phyloP scores from a whole-genome alignment of 1,140 invertebrate genomes.

The Drosophila micromelanica region DNA sequence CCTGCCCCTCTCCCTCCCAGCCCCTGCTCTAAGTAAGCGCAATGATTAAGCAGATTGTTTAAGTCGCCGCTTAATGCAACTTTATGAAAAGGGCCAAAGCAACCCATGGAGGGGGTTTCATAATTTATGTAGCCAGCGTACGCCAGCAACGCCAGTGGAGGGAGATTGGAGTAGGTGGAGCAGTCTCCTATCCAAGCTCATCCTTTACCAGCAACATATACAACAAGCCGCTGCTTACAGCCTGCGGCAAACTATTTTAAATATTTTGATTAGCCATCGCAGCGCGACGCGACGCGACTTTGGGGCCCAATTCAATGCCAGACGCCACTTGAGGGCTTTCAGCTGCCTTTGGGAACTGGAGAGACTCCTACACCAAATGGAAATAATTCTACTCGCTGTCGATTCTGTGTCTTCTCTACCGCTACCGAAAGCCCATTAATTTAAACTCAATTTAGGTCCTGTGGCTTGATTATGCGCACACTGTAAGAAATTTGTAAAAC shows the following conservation, averaged over 20 bases:
- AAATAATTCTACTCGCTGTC: slow-evolving; percentile 8
- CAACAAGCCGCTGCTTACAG: slow-evolving; percentile 26
- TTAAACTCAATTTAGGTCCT: slow-evolving; percentile 46
- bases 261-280: slow-evolving; percentile 75
- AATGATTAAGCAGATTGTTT: slow-evolving; percentile 74
- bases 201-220: slow-evolving; percentile 61
- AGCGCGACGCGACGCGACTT: neutral
- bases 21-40: neutral
- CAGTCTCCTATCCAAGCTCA: slow-evolving; percentile 21
- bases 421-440: slow-evolving; percentile 65
- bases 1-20: slow-evolving; percentile 1
- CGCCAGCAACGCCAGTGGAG: slow-evolving; percentile 13
- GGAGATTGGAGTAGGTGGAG: slow-evolving; percentile 13
- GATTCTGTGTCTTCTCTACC: slow-evolving; percentile 3
- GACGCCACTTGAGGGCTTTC: slow-evolving; percentile 58
- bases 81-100: slow-evolving; percentile 61
- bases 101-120: slow-evolving; percentile 3
- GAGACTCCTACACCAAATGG: slow-evolving; percentile 51
- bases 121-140: slow-evolving; percentile 56
- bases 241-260: slow-evolving; percentile 69
- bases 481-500: slow-evolving; percentile 12
- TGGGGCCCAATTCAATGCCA: slow-evolving; percentile 7
- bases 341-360: neutral
- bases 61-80: slow-evolving; percentile 64
- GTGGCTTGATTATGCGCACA: slow-evolving; percentile 36